Base-by-base conservation (phyloP, 2,888 invertebrate genomes). In the Rhingia campestris region DNA sequence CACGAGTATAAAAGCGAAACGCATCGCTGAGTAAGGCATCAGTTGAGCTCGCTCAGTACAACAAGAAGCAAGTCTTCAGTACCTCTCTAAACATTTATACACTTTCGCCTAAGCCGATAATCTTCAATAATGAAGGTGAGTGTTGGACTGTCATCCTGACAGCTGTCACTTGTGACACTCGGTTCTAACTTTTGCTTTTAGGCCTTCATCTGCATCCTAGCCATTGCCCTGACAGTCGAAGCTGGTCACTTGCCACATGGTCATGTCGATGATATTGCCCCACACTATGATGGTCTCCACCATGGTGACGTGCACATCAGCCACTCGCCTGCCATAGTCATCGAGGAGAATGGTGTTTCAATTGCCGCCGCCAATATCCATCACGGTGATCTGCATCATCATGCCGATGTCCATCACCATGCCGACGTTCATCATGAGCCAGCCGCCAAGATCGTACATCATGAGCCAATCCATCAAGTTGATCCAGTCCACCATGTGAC, bases 401-500 rank as follows among this genome's bases (percentile, higher is more conserved):
- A 88, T 73, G 86, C 86, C 1, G 88, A 87, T 30, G 30, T 67
- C 41, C 88, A 88, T 41, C 86, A 86, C 74, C 87, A 87, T 58
- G 84, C 69, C 32, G 87, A 88, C 75, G 85, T 87, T 9, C 84
- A 80, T 51, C 87, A 87, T 22, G 87, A 88, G 75, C 87, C 88
- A 0, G 86, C 89, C 45, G 88, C 89, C 33, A 88, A 89, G 51
- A 88, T 90, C 59, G 88, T 90, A 33, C 90, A 90, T 86, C 90
- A 90, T 58, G 90, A 90, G 75, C 74, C 89, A 43, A 90, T 90
- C n/a, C 90, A 90, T 81, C 89, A 90, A 37, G 90, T 90, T 37
- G 90, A 89, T 73, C 89, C 90, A 4, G 90, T 90, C 37, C 90
- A 90, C 81, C 90, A 90, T 87, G 89, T 90, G 61, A 90, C 90